A percentile compares a stretch with the other conserved stretches of the same genome.
phyloP scores from a whole-genome alignment of 2,113 vertebrate species.

The Pterocles burchelli region DNA sequence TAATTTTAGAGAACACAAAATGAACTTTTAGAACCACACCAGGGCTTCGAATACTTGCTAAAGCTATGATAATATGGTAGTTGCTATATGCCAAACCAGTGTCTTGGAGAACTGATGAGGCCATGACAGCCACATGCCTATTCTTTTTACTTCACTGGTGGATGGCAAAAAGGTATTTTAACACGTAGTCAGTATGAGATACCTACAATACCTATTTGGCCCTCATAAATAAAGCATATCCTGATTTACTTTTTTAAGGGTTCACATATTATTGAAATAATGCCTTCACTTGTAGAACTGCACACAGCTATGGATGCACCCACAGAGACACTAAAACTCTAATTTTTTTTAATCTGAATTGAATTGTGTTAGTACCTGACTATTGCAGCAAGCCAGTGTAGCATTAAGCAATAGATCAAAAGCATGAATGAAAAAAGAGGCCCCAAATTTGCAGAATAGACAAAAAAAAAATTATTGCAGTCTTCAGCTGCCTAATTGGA shows the following conservation, averaged over 20 bases:
- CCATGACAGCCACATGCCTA: rapidly evolving
- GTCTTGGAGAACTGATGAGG: background rate
- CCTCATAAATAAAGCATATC: background rate
- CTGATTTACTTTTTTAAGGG: background rate
- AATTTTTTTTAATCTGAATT: background rate
- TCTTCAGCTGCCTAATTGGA: background rate
- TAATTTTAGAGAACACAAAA: background rate
- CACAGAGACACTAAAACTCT: background rate
- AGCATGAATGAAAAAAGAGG: background rate
- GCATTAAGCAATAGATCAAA: background rate
- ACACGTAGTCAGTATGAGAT: background rate
- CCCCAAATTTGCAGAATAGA: background rate
- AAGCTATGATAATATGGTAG: background rate
- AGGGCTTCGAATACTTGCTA: background rate
- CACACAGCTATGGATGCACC: too few species aligned
- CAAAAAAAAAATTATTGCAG: background rate
- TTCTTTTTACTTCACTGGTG: background rate
- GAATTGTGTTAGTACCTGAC: background rate
- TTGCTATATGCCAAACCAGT: background rate
- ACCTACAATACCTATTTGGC: background rate
- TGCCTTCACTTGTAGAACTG: background rate
- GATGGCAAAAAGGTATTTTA: background rate
- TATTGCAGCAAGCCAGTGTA: background rate
- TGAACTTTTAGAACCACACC: background rate
- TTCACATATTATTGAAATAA: background rate